phyloP scores from a whole-genome alignment of 2,888 invertebrate species.

The Mantis religiosa region DNA sequence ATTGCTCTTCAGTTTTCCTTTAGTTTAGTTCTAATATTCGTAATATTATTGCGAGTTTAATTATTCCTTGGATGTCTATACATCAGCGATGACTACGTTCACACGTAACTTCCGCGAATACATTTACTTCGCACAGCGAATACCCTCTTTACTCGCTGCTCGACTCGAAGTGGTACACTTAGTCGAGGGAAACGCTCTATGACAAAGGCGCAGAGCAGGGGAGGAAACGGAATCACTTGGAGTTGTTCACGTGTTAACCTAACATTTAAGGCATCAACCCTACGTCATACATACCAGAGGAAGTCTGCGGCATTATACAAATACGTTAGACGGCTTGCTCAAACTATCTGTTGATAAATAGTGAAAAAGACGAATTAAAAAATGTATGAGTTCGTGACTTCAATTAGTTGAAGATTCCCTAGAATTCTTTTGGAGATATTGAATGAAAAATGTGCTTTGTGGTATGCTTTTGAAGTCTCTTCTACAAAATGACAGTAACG shows the following conservation, averaged over 20 bases:
- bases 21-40: not conserved
- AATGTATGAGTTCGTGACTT: too few relatives aligned
- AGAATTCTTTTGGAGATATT: too few relatives aligned
- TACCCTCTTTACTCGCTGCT: not conserved
- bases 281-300: too few relatives aligned
- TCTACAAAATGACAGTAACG: too few relatives aligned
- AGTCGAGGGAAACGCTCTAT: slow-evolving; percentile 14
- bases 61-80: not conserved
- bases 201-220: slow-evolving; percentile 26
- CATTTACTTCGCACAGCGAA: not conserved
- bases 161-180: slow-evolving; percentile 12
- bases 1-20: not conserved
- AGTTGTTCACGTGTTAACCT: slow-evolving; percentile 4
- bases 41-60: not conserved
- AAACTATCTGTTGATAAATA: too few relatives aligned
- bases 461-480: too few relatives aligned
- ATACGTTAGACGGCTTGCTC: too few relatives aligned
- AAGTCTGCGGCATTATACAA: too few relatives aligned
- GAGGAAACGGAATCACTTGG: slow-evolving; percentile 21
- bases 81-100: not conserved
- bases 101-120: not conserved
- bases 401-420: too few relatives aligned
- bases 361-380: too few relatives aligned
- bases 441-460: too few relatives aligned
- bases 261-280: too few relatives aligned